Percentiles rank a stretch among this genome's conserved stretches.
Evolutionary conservation across 2,797 vertebrate species (phyloP).

Genomic region (Lepilemur ruficaudatus): DNA sequence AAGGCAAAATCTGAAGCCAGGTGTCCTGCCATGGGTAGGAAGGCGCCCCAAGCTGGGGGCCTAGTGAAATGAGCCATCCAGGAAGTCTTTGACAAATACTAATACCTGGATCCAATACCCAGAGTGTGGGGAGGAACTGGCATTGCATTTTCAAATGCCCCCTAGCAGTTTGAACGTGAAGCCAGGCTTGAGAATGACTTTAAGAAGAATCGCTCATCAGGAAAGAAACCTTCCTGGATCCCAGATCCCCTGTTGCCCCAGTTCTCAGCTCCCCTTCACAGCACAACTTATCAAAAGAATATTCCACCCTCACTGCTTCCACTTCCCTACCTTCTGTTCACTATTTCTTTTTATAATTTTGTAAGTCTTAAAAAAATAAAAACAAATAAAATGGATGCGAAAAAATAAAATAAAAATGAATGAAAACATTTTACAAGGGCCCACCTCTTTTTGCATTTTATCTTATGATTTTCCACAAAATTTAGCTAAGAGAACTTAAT

Average conservation of each 20-base stretch:
- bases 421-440: neutral
- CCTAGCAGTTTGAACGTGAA: neutral
- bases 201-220: neutral
- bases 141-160: neutral
- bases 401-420: neutral
- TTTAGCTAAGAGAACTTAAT: neutral
- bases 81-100: neutral
- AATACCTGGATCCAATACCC: neutral
- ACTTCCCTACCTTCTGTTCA: neutral
- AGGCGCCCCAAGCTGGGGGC: constrained; percentile 66
- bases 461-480: neutral
- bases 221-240: neutral
- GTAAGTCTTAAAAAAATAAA: neutral
- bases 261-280: neutral
- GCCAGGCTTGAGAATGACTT: neutral
- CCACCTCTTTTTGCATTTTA: neutral
- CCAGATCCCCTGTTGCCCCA: neutral
- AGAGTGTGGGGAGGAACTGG: neutral
- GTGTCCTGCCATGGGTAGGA: constrained; percentile 63
- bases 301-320: neutral
- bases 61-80: constrained; percentile 18
- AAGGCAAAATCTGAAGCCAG: constrained; percentile 67
- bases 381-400: neutral
- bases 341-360: neutral
- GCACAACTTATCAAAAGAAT: neutral